Evolutionary conservation across 1,140 invertebrate genomes (phyloP), one percentile per base, ranked within the genome.

Genomic region (Drosophila kohkoa): DNA sequence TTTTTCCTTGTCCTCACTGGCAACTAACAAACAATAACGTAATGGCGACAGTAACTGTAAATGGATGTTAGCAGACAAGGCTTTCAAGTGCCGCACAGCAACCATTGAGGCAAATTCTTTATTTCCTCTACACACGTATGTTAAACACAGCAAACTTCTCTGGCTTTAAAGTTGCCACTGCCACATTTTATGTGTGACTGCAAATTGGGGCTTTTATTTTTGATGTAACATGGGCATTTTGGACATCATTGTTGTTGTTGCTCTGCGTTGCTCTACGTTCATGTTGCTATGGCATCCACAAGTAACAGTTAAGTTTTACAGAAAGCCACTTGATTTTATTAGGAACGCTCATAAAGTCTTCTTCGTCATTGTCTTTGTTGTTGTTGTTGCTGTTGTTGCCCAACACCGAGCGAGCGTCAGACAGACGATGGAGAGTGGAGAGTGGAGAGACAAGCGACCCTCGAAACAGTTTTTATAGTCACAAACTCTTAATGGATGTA

Each of bases 271-370:
- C 8, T 62, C 16, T 54, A 45, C 82, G 51, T 64, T 58, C 32
- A 43, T 62, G 67, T 70, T 62, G 46, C 41, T 46, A 32, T 55
- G 51, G 25, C 65, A 62, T 52, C 28, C 57, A 58, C 38, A 82
- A 79, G 68, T 82, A 87, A 86, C 82, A 77, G 79, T 79, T 79
- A 82, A 86, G 75, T 87, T 86, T 86, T 79, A 87, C 80, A 77
- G 76, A 74, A 86, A 82, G 79, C 82, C 82, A 86, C 82, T 86
- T 87, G 79, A 87, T 87, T 86, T 86, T 86, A 86, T 86, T 87
- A 77, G 79, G 55, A 86, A 64, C 76, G 52, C 82, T 82, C 76
- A 71, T 82, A 87, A 86, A 86, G 77, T 79, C 66, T 59, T 78
- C 62, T 4, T 64, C 48, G 2, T 49, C 41, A 10, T 49, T 25